Conservation (phyloP, 2,797 vertebrate species). For the Bufotes viridis region DNA sequence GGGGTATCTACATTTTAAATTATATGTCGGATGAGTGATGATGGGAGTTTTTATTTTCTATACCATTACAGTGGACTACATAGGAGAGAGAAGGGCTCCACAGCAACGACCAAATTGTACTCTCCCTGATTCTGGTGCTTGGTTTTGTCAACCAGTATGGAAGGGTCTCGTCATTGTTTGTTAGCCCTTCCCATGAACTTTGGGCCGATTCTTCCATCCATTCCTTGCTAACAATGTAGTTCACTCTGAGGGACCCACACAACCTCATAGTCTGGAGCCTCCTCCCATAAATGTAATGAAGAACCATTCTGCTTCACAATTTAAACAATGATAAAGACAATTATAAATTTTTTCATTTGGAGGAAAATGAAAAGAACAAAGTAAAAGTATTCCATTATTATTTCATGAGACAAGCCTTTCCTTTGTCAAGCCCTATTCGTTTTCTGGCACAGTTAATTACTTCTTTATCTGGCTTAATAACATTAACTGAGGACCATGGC, state of each 20-base stretch:
- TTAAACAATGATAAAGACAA: conserved; percentile 6
- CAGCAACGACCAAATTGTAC: neutral
- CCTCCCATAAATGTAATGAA: neutral
- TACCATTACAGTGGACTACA: too few species aligned
- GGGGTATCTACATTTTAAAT: too few species aligned
- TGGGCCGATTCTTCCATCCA: too few species aligned
- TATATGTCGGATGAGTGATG: too few species aligned
- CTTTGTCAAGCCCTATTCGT: conserved; percentile 43
- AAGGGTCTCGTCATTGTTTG: neutral
- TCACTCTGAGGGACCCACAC: neutral
- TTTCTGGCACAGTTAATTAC: conserved; percentile 55
- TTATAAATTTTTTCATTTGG: conserved; percentile 1
- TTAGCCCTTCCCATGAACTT: neutral
- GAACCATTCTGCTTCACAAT: neutral
- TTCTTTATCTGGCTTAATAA: conserved; percentile 55
- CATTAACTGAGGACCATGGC: conserved; percentile 47
- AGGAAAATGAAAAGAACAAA: conserved; percentile 5
- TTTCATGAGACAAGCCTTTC: conserved; percentile 41
- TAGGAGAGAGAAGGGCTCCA: neutral
- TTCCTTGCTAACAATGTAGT: too few species aligned
- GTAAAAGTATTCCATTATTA: conserved; percentile 40
- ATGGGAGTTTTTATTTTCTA: too few species aligned
- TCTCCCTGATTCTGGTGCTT: too few species aligned
- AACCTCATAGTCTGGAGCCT: neutral
- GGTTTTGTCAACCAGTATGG: too few species aligned